Evolutionary conservation across 2,113 vertebrate species (phyloP), one percentile per base, ranked within the genome.

Genomic region (Ceyx melanurus): DNA sequence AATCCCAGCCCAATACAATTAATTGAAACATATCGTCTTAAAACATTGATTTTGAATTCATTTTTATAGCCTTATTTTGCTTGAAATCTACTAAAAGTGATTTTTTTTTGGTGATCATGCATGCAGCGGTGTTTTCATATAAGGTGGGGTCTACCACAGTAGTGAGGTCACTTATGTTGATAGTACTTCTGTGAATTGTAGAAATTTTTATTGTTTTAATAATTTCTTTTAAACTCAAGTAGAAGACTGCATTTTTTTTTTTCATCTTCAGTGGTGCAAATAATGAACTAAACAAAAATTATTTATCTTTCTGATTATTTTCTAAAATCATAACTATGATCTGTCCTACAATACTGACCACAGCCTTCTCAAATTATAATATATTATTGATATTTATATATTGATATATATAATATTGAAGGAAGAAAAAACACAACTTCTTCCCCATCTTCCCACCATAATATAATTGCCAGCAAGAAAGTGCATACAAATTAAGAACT

Each of bases 101-200:
- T 83, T 50, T 90, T 82, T 50, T 83, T 50, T 90, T 82, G 22
- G 18, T 88, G 85, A 42, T 96, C 71, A 10, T 45, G 45, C 4
- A 35, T 73, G 48, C 45, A 35, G 10, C 35, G 70, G 29, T 78
- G 29, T 81, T 89, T 95, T 84, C 79, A 64, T 76, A 79, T 68
- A 95, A 90, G 74, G 94, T 90, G 57, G 25, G 75, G 50, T 95
- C 93, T 94, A 84, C 85, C 84, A 87, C 33, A 35, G 33, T 35
- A 35, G 33, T 35, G 33, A 35, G 33, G 33, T 35, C 33, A 35
- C 33, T 35, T 35, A 35, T 35, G 33, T 35, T 35, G 33, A 35
- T 35, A 35, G 33, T 35, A 35, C 33, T 35, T 35, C 33, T 35
- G 6, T 35, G 33, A 35, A 35, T 35, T 35, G 33, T 35, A 35